Evolutionary conservation across 2,797 vertebrate species (phyloP).

Genomic region (Distichodus sexfasciatus): DNA sequence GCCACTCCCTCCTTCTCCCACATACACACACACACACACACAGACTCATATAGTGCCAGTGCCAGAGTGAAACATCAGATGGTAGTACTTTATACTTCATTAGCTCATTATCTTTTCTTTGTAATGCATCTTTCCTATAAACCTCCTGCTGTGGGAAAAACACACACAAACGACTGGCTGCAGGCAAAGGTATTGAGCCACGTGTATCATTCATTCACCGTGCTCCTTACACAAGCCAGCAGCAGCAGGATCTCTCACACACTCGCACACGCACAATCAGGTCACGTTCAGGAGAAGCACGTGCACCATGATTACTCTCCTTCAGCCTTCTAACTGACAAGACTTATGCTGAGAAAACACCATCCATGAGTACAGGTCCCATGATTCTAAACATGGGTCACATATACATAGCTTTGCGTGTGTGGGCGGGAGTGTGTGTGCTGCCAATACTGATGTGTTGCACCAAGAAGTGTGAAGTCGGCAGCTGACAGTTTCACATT

Average conservation of each 20-base stretch:
- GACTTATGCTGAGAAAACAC: neutral
- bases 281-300: slow-evolving; percentile 37
- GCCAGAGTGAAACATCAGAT: slow-evolving; percentile 46
- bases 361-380: neutral
- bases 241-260: slow-evolving; percentile 39
- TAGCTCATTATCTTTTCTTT: too few species aligned
- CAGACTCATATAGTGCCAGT: slow-evolving; percentile 24
- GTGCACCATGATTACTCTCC: neutral
- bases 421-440: slow-evolving; percentile 17
- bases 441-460: slow-evolving; percentile 2
- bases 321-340: neutral
- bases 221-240: slow-evolving; percentile 17
- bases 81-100: slow-evolving; percentile 1
- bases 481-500: slow-evolving; percentile 21
- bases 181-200: neutral
- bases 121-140: too few species aligned
- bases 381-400: slow-evolving; percentile 23
- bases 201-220: slow-evolving; percentile 37
- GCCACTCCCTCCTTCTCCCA: too few species aligned
- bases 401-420: slow-evolving; percentile 43
- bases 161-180: too few species aligned
- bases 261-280: slow-evolving; percentile 35
- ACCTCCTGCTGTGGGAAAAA: too few species aligned
- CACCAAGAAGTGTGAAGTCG: slow-evolving; percentile 10
- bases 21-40: neutral